These are phyloP conservation scores for Melanostigma gelatinosum DNA, from an alignment of 2,113 vertebrate species.

Conservation along the genomic window DNA sequence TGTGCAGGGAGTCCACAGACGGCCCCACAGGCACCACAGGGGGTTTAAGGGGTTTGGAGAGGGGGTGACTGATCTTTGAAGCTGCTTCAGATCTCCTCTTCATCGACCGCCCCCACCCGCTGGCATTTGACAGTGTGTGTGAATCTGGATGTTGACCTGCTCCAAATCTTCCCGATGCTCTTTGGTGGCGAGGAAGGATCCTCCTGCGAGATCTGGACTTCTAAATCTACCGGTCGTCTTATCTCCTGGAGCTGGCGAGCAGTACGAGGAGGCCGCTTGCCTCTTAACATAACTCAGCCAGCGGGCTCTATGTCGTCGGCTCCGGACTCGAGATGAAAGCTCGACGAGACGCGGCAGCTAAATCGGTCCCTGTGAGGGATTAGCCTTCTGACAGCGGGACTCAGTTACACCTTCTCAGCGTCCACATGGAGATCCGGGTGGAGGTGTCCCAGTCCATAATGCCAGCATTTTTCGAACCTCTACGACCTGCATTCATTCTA, in stretches of 20 bases:
- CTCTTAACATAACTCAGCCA: slow-evolving; percentile 52
- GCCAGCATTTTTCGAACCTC: slow-evolving; percentile 21
- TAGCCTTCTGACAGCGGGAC: slow-evolving; percentile 62
- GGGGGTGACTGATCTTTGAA: slow-evolving; percentile 68
- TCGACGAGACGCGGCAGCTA: slow-evolving; percentile 46
- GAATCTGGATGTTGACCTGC: slow-evolving; percentile 53
- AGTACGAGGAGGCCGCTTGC: slow-evolving; percentile 59
- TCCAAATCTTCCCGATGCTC: slow-evolving; percentile 39
- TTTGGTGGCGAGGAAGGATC: slow-evolving; percentile 19
- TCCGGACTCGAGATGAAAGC: slow-evolving; percentile 67
- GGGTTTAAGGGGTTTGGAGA: slow-evolving; percentile 51
- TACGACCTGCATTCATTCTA: slow-evolving; percentile 32
- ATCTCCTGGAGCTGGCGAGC: slow-evolving; percentile 22
- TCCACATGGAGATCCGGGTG: slow-evolving; percentile 41
- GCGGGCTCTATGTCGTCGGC: slow-evolving; percentile 51
- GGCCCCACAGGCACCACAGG: slow-evolving; percentile 48
- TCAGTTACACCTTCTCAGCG: slow-evolving; percentile 64
- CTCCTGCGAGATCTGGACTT: slow-evolving; percentile 21
- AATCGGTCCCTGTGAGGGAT: slow-evolving; percentile 67
- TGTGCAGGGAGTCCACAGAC: slow-evolving; percentile 56
- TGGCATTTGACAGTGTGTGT: slow-evolving; percentile 62
- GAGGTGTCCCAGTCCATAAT: slow-evolving; percentile 35
- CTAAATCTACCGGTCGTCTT: slow-evolving; percentile 20
- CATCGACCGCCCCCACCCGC: slow-evolving; percentile 43
- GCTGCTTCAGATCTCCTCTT: slow-evolving; percentile 61